phyloP scores from a whole-genome alignment of 2,888 invertebrate species.

The Schizotus pectinicornis region DNA sequence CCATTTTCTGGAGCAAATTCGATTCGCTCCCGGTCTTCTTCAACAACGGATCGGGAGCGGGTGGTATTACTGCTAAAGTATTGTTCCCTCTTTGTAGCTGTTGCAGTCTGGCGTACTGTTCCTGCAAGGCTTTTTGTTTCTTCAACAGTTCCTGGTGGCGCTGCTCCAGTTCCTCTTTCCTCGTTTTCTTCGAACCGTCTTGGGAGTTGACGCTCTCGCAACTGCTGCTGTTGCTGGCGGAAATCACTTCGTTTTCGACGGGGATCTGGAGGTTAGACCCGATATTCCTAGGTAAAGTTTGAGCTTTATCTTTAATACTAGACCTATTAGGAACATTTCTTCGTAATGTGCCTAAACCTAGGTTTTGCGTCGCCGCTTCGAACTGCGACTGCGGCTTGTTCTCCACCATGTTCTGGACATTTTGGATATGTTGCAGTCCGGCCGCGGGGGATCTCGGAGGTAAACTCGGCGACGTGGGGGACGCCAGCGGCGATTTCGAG shows the following conservation, averaged over 20 bases:
- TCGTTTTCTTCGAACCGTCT: conserved; percentile 67
- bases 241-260: conserved; percentile 53
- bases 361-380: conserved; percentile 57
- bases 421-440: conserved; percentile 56
- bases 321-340: conserved; percentile 54
- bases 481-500: conserved; percentile 85
- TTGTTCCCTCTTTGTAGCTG: conserved; percentile 82
- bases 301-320: conserved; percentile 56
- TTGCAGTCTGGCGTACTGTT: conserved; percentile 89
- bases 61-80: conserved; percentile 66
- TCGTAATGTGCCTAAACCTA: conserved; percentile 57
- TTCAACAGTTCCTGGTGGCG: conserved; percentile 87
- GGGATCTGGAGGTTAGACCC: conserved; percentile 53
- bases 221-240: conserved; percentile 72
- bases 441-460: conserved; percentile 64
- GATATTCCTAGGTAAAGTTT: conserved; percentile 57
- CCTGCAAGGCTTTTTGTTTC: conserved; percentile 87
- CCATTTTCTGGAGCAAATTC: conserved; percentile 84
- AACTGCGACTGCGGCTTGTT: conserved; percentile 54
- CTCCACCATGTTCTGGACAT: conserved; percentile 56
- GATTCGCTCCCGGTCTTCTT: conserved; percentile 91
- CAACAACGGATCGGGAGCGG: conserved; percentile 67
- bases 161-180: conserved; percentile 81
- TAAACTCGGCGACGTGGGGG: conserved; percentile 77
- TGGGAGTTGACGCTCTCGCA: conserved; percentile 79